A percentile compares a stretch with the other conserved stretches of the same genome.
Evolutionary conservation across 2,888 invertebrate genomes (phyloP).

Genomic region (Eupithecia abbreviata): DNA sequence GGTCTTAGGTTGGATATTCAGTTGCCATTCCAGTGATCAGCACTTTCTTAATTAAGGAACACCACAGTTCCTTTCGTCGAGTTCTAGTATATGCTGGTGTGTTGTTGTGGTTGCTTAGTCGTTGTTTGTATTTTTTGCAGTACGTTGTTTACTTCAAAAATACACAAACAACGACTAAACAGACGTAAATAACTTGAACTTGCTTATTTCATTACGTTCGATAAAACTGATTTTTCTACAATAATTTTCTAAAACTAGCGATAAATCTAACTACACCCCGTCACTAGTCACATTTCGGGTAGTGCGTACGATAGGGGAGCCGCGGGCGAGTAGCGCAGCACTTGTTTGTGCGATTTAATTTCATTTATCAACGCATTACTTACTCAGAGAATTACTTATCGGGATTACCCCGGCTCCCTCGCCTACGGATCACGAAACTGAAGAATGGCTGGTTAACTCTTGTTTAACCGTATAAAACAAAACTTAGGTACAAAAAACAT

Average conservation of each 20-base stretch:
- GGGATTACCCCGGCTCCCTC: conserved; percentile 73
- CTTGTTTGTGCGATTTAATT: conserved; percentile 85
- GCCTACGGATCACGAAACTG: conserved; percentile 1
- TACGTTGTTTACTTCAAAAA: no score
- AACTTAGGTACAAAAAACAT: no score
- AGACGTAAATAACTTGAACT: neutral
- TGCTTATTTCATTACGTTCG: neutral
- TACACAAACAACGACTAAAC: no score
- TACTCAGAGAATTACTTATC: conserved; percentile 82
- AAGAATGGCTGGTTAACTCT: conserved; percentile 14
- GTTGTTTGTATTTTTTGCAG: no score
- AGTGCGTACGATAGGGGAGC: conserved; percentile 67
- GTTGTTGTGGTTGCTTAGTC: no score
- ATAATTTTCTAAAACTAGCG: neutral
- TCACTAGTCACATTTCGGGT: conserved; percentile 57
- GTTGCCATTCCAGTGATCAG: no score
- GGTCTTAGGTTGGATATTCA: no score
- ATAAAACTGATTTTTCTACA: neutral
- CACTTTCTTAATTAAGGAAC: no score
- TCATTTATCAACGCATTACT: conserved; percentile 84
- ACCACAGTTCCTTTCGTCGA: no score
- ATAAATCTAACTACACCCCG: conserved; percentile 33
- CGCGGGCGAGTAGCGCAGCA: conserved; percentile 68
- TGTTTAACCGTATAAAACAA: neutral
- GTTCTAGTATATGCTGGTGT: no score